phyloP scores from a whole-genome alignment of 2,113 vertebrate species.

The Sander vitreus region DNA sequence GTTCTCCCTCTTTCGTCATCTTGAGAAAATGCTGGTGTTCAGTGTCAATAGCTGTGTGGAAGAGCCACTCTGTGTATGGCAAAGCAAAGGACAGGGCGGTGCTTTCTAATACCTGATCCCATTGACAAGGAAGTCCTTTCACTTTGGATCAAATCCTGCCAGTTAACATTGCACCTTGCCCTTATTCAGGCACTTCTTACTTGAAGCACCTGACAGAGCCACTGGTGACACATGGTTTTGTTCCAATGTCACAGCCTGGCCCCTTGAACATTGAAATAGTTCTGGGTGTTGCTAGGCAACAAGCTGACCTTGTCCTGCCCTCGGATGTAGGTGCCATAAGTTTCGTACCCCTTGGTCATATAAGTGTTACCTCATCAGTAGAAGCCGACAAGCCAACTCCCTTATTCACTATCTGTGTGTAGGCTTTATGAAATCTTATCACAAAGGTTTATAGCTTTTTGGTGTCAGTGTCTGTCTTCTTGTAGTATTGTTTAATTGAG shows the following conservation, averaged over 20 bases:
- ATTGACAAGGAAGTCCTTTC: conserved; percentile 1
- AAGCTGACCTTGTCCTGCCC: conserved; percentile 62
- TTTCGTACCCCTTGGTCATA: conserved; percentile 5
- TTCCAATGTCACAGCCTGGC: background rate
- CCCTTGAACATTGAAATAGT: conserved; percentile 28
- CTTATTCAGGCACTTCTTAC: background rate
- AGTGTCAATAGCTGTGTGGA: conserved; percentile 38
- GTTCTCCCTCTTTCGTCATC: conserved; percentile 31
- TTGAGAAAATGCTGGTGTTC: conserved; percentile 46
- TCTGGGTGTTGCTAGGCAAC: conserved; percentile 53
- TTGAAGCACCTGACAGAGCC: conserved; percentile 25
- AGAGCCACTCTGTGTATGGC: conserved; percentile 19
- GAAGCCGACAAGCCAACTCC: background rate
- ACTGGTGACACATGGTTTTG: conserved; percentile 25
- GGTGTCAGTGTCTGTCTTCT: background rate
- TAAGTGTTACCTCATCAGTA: conserved; percentile 39
- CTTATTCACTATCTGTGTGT: background rate
- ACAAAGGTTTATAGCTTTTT: conserved; percentile 60
- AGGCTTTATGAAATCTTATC: conserved; percentile 36
- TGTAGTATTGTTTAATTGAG: conserved; percentile 18
- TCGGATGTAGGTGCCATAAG: conserved; percentile 9
- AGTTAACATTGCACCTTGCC: background rate
- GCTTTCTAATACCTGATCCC: conserved; percentile 13
- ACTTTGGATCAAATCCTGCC: background rate
- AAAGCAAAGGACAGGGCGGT: conserved; percentile 27